Evolutionary conservation across 2,113 vertebrate species (phyloP).

Genomic region (Istiophorus platypterus): DNA sequence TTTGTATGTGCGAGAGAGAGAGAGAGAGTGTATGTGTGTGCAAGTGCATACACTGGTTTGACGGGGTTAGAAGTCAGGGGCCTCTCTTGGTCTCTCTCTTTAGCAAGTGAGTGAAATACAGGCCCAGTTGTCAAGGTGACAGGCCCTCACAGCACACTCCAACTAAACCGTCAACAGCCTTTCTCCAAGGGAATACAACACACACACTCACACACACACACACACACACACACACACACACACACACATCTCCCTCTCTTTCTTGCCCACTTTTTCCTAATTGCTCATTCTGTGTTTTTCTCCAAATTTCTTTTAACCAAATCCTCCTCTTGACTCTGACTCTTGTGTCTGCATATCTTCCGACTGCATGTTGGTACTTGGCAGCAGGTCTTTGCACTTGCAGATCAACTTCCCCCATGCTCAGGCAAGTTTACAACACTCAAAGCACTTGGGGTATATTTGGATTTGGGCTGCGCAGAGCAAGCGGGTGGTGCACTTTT

Average conservation of each 20-base stretch:
- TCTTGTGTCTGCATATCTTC: conserved; percentile 27
- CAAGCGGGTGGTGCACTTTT: conserved; percentile 25
- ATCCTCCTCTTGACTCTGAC: neutral
- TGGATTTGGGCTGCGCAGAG: conserved; percentile 34
- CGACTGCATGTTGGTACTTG: conserved; percentile 53
- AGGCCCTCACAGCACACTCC: conserved; percentile 59
- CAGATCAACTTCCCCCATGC: conserved; percentile 51
- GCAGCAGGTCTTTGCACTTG: conserved; percentile 18
- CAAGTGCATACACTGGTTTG: conserved; percentile 39
- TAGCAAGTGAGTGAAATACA: conserved; percentile 69
- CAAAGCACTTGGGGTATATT: conserved; percentile 20
- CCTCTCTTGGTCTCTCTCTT: conserved; percentile 63
- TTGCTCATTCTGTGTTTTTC: conserved; percentile 4
- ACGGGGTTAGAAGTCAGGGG: conserved; percentile 72
- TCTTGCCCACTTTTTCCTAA: conserved; percentile 8
- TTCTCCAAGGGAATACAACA: conserved; percentile 51
- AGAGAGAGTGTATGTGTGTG: conserved; percentile 25
- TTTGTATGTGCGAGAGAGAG: conserved; percentile 10
- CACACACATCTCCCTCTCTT: conserved; percentile 18
- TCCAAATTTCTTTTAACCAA: conserved; percentile 7
- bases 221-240: conserved; percentile 34
- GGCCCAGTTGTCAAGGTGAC: conserved; percentile 74
- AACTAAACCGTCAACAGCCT: conserved; percentile 55
- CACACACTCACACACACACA: conserved; percentile 3
- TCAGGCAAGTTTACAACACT: conserved; percentile 55